phyloP scores from a whole-genome alignment of 2,888 invertebrate species.

The Salticus scenicus region DNA sequence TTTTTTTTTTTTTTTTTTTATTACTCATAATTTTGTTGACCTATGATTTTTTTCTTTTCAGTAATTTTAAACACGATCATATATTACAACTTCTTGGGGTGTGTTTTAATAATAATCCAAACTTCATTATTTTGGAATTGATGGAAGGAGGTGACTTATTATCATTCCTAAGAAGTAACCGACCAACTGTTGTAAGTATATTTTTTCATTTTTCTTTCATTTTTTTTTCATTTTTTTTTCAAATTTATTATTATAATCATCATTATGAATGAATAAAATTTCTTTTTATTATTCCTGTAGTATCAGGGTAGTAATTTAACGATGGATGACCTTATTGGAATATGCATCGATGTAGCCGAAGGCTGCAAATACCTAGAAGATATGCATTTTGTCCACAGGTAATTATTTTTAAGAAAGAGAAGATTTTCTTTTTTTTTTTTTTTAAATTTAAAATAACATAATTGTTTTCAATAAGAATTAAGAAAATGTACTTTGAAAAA shows the following conservation, averaged over 20 bases:
- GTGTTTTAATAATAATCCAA: constrained; percentile 93
- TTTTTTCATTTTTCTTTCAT: no score
- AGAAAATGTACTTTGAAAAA: no score
- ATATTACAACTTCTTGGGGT: constrained; percentile 94
- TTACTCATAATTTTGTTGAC: no score
- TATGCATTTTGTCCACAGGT: constrained; percentile 95
- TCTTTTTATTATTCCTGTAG: constrained; percentile 44
- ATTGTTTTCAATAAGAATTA: no score
- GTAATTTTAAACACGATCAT: constrained; percentile 97
- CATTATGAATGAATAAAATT: no score
- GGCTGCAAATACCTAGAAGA: constrained; percentile 97
- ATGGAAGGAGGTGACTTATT: constrained; percentile 98
- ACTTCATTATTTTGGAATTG: constrained; percentile 95
- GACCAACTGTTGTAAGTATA: constrained; percentile 83
- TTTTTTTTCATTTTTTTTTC: neutral
- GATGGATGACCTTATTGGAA: constrained; percentile 88
- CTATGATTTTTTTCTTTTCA: constrained; percentile 22
- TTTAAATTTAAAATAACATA: no score
- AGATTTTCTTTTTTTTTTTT: no score
- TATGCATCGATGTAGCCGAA: constrained; percentile 96
- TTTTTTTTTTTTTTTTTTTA: no score
- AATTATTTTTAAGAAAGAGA: constrained; percentile 31
- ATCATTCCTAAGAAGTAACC: constrained; percentile 88
- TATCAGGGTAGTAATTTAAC: constrained; percentile 78
- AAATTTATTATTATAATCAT: no score